phyloP scores from a whole-genome alignment of 2,888 invertebrate genomes.

The Molorchus minor region DNA sequence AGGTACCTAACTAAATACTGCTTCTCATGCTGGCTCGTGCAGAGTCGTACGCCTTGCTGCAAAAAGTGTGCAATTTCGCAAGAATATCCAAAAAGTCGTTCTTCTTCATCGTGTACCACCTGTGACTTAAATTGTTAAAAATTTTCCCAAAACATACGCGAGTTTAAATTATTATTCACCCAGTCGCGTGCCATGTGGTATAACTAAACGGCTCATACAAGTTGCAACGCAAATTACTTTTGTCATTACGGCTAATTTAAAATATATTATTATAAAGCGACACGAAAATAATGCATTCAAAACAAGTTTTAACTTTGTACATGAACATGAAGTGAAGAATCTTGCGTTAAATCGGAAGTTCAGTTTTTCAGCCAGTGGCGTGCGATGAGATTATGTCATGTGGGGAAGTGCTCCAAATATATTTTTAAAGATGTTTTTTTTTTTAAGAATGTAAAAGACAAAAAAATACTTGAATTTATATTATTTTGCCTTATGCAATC shows the following conservation, averaged over 20 bases:
- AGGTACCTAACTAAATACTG: neutral
- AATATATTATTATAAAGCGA: conserved; percentile 10
- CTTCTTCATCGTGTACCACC: conserved; percentile 32
- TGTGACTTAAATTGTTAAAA: conserved; percentile 37
- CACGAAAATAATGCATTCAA: conserved; percentile 10
- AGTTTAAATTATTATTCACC: conserved; percentile 26
- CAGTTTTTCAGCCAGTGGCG: too few relatives aligned
- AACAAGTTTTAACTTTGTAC: too few relatives aligned
- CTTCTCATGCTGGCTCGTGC: neutral
- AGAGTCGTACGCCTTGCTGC: neutral
- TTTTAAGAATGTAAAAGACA: too few relatives aligned
- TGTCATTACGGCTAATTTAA: conserved; percentile 18
- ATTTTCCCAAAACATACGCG: conserved; percentile 31
- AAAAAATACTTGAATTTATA: too few relatives aligned
- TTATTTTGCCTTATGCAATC: too few relatives aligned
- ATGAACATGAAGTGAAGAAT: too few relatives aligned
- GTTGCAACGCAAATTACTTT: conserved; percentile 20
- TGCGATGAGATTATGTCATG: too few relatives aligned
- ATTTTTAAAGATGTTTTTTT: too few relatives aligned
- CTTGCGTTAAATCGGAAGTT: too few relatives aligned
- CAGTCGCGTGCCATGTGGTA: conserved; percentile 33
- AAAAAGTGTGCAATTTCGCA: neutral
- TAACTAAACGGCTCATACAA: conserved; percentile 24
- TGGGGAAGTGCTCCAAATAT: too few relatives aligned
- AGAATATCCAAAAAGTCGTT: neutral